Evolutionary conservation across 2,888 invertebrate species (phyloP).

Genomic region (Piscicola geometra): DNA sequence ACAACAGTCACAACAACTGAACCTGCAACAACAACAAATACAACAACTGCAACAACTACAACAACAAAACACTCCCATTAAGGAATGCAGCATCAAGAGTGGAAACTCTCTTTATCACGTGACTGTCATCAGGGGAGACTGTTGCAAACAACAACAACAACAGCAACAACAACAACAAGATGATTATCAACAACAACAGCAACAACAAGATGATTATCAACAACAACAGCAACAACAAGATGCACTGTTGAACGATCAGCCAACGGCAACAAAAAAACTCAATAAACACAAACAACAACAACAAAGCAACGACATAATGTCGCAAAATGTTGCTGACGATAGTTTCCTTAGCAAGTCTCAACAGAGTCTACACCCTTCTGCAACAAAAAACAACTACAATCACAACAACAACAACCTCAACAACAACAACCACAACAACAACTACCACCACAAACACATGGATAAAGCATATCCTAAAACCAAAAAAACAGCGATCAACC

Average conservation of each 20-base stretch:
- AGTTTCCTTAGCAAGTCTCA: neutral
- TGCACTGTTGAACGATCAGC: neutral
- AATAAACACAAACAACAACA: neutral
- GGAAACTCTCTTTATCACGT: neutral
- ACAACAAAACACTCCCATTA: neutral
- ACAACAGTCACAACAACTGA: neutral
- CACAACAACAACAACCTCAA: neutral
- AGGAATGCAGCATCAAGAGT: neutral
- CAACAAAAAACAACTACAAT: neutral
- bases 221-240: neutral
- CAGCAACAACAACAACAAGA: constrained; percentile 16
- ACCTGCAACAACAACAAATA: constrained; percentile 9
- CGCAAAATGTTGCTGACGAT: neutral
- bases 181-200: neutral
- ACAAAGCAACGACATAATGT: neutral
- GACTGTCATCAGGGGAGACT: neutral
- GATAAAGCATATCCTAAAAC: too few species aligned
- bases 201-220: neutral
- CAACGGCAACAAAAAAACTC: neutral
- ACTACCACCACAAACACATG: too few species aligned
- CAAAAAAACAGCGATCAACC: neutral
- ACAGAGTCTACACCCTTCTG: neutral
- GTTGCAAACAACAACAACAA: constrained; percentile 20
- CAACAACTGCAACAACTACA: neutral
- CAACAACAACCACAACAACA: too few species aligned